phyloP scores from a whole-genome alignment of 2,797 vertebrate species.

The Eupleurogrammus muticus region DNA sequence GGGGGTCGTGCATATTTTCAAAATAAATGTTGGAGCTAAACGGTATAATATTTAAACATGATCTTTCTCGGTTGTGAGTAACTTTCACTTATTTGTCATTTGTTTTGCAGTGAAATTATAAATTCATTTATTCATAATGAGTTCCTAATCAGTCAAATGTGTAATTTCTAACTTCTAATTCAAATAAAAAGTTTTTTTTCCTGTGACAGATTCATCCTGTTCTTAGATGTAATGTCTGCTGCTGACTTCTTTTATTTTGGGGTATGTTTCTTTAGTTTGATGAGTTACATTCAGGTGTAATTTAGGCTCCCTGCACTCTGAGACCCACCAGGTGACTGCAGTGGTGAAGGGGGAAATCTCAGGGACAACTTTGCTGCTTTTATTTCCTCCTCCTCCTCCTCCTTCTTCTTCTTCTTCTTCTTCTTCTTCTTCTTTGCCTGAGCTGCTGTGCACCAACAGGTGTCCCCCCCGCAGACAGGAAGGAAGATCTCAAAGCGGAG shows the following conservation, averaged over 20 bases:
- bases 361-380: slow-evolving; percentile 45
- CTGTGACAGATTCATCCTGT: background rate
- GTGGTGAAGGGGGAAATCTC: slow-evolving; percentile 38
- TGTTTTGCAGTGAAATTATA: background rate
- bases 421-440: background rate
- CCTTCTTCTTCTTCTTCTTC: too few species aligned
- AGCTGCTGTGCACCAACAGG: slow-evolving; percentile 74
- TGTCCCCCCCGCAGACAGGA: slow-evolving; percentile 66
- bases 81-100: background rate
- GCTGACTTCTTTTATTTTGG: background rate
- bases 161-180: background rate
- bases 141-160: background rate
- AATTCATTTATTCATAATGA: background rate
- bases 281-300: background rate
- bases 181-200: background rate
- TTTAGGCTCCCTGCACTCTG: slow-evolving; percentile 17
- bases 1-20: slow-evolving; percentile 3
- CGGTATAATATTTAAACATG: background rate
- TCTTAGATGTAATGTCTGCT: background rate
- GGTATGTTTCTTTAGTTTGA: background rate
- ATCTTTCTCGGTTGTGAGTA: slow-evolving; percentile 10
- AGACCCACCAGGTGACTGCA: slow-evolving; percentile 37
- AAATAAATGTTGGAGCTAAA: background rate
- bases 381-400: too few species aligned
- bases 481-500: slow-evolving; percentile 57